These are phyloP conservation scores for Orestias chungarensis DNA, from an alignment of 2,797 vertebrate genomes.

Conservation along the genomic window DNA sequence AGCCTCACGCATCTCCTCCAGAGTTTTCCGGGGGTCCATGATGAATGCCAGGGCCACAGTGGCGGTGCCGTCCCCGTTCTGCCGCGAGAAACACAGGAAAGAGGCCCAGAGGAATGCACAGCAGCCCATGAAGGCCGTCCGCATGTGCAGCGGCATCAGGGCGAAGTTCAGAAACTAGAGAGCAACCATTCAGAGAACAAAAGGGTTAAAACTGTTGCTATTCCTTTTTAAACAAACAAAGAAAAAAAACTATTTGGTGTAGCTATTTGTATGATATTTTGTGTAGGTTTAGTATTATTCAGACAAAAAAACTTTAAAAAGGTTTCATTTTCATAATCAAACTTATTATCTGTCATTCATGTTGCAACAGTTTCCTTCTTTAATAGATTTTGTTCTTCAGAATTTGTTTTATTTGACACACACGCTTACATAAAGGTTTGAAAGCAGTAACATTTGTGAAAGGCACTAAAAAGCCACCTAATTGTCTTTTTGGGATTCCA, in stretches of 20 bases:
- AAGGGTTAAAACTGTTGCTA: neutral
- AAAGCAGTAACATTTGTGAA: too few species aligned
- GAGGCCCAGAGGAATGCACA: slow-evolving; percentile 92
- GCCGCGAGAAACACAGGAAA: slow-evolving; percentile 92
- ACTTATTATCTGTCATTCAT: too few species aligned
- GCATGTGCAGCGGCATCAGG: slow-evolving; percentile 86
- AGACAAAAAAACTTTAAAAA: neutral
- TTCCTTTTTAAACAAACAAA: too few species aligned
- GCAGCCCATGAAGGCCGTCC: slow-evolving; percentile 90
- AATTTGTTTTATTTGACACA: too few species aligned
- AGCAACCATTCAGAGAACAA: neutral
- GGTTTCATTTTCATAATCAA: too few species aligned
- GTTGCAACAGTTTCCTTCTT: too few species aligned
- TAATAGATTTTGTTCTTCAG: too few species aligned
- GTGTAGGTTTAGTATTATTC: neutral
- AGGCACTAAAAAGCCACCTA: neutral
- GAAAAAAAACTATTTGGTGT: too few species aligned
- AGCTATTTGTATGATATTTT: neutral
- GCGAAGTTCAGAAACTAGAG: slow-evolving; percentile 90
- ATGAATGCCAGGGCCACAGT: slow-evolving; percentile 79
- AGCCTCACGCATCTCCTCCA: slow-evolving; percentile 70
- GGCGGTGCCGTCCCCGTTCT: slow-evolving; percentile 86
- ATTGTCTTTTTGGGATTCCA: neutral
- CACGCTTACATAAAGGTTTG: too few species aligned
- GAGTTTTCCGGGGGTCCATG: slow-evolving; percentile 72